Evolutionary conservation across 2,113 vertebrate species (phyloP).

Genomic region (Cyanistes caeruleus): DNA sequence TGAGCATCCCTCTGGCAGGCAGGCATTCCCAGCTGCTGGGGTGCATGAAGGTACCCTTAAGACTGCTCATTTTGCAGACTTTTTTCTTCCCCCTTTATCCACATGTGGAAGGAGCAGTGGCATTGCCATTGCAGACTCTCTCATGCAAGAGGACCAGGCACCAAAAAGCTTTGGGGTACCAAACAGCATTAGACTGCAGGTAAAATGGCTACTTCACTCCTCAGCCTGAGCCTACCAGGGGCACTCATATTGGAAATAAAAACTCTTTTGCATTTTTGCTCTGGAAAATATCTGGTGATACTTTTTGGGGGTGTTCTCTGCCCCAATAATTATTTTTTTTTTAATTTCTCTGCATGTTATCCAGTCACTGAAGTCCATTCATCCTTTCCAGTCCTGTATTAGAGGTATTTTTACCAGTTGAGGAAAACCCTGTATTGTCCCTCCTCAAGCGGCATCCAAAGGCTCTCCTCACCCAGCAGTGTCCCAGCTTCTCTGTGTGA

Average conservation of each 20-base stretch:
- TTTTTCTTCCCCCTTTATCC: not conserved
- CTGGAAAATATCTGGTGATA: not conserved
- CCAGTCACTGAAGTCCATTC: not conserved
- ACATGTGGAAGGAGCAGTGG: not conserved
- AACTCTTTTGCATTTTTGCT: not conserved
- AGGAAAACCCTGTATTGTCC: not conserved
- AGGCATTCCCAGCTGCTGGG: not conserved
- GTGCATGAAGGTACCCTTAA: not conserved
- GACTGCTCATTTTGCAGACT: not conserved
- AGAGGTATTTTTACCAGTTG: not conserved
- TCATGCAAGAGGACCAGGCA: not conserved
- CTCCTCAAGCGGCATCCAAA: not conserved
- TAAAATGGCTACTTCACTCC: not conserved
- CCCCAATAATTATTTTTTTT: not conserved
- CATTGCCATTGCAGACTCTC: not conserved
- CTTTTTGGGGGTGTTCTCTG: not conserved
- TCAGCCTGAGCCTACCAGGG: not conserved
- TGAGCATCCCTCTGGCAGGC: not conserved
- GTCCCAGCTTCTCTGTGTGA: not conserved
- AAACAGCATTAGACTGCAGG: not conserved
- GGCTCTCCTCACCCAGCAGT: not conserved
- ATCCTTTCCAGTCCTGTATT: not conserved
- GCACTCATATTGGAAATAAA: not conserved
- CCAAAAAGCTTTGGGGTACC: not conserved
- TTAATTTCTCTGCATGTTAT: not conserved